Evolutionary conservation across 2,888 invertebrate genomes (phyloP), one percentile per base, ranked within the genome.

Genomic region (Patella caerulea): DNA sequence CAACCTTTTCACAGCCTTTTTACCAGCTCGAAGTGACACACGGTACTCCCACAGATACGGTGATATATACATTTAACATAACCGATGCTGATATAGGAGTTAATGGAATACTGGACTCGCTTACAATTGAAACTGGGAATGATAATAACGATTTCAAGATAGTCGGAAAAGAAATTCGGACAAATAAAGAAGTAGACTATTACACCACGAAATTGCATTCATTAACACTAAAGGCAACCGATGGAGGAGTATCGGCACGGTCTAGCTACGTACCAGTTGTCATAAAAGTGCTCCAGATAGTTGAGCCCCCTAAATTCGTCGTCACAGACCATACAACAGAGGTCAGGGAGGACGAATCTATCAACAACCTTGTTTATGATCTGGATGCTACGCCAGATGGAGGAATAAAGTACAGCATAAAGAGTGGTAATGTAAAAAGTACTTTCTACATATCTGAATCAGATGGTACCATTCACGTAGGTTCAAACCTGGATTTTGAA

Each of bases 11-110:
- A 52, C 93, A 96, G 90, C 82, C 82, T 17, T 82, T 87, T 14
- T 90, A 89, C 77, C 81, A 81, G 34, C 96, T 96, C 65, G 95
- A 96, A 88, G 94, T 97, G n/a, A 94, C 96, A 7, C 98, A 98
- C 92, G 97, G 97, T 91, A 94, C 97, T 94, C 95, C 52, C 94
- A 98, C 17, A 95, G 93, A 54, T 95, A 95, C 0, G 94, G 94
- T 53, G 98, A 95, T 97, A 1, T 96, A 96, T 0, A 94, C 95
- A 34, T 94, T 98, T 17, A 95, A 93, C 53, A 95, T 95, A 0
- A 94, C 94, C 53, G 98, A 98, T 92, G 95, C 95, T 0, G 98
- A 98, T 92, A 93, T 95, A 56, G 97, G 95, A 0, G 93, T 95
- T 55, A 96, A 97, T 92, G 95, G 96, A 74, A 94, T 95, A 84